Percentiles rank a stretch among this genome's conserved stretches.
Evolutionary conservation across 2,113 vertebrate species (phyloP).

Genomic region (Cephalophus harveyi): DNA sequence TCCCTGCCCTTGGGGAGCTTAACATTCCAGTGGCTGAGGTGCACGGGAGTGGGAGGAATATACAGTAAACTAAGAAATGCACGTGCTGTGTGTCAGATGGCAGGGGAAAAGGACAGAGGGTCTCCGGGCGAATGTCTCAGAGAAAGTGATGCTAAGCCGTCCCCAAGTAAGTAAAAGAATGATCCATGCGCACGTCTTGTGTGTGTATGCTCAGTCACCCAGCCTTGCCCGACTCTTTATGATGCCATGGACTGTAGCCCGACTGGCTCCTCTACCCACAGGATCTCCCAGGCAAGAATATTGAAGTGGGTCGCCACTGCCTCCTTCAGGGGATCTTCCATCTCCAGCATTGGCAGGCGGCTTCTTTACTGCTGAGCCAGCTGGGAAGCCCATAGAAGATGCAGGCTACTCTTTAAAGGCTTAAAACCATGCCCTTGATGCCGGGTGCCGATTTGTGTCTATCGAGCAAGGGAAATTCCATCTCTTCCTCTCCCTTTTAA

Average conservation of each 20-base stretch:
- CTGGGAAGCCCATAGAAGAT: not conserved
- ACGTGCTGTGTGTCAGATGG: not conserved
- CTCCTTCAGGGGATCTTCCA: not conserved
- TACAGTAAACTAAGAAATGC: not conserved
- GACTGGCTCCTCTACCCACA: not conserved
- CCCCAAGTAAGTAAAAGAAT: not conserved
- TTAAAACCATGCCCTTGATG: not conserved
- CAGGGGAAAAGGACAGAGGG: not conserved
- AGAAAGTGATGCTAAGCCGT: not conserved
- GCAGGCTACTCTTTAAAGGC: not conserved
- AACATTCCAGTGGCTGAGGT: not conserved
- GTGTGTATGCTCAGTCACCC: not conserved
- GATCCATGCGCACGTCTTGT: rapidly evolving
- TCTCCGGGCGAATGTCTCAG: not conserved
- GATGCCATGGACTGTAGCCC: not conserved
- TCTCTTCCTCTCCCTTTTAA: not conserved
- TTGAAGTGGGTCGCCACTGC: not conserved
- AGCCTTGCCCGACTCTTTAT: not conserved
- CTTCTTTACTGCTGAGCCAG: not conserved
- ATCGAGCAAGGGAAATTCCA: not conserved
- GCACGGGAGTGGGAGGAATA: rapidly evolving
- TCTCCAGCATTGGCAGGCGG: not conserved
- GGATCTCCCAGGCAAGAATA: not conserved
- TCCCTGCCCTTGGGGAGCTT: not conserved
- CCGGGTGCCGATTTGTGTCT: not conserved